phyloP scores from a whole-genome alignment of 2,888 invertebrate genomes.

The Drosophila ustulata region DNA sequence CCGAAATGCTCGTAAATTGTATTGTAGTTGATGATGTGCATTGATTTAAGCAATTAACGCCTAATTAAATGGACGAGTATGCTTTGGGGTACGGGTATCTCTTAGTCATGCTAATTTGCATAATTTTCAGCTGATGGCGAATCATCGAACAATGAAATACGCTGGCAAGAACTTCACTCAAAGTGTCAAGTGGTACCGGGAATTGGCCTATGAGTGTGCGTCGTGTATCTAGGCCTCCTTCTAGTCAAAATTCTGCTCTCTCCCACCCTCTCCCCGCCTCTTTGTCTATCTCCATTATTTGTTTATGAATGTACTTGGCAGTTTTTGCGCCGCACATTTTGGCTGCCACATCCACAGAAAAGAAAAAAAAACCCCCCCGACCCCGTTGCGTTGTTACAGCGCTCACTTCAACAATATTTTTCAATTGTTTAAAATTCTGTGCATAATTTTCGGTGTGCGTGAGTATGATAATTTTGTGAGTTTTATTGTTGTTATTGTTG shows the following conservation, averaged over 20 bases:
- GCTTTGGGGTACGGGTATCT: neutral
- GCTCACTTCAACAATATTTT: slow-evolving; percentile 39
- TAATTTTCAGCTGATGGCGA: slow-evolving; percentile 31
- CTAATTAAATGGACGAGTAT: slow-evolving; percentile 55
- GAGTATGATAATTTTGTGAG: slow-evolving; percentile 52
- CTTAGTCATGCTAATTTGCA: slow-evolving; percentile 51
- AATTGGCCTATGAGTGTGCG: neutral
- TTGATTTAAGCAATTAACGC: slow-evolving; percentile 74
- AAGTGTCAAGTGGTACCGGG: slow-evolving; percentile 70
- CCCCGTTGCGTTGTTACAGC: neutral
- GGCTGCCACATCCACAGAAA: slow-evolving; percentile 3
- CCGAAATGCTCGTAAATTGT: slow-evolving; percentile 36
- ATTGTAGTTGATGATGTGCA: slow-evolving; percentile 40
- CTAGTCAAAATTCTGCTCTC: slow-evolving; percentile 5
- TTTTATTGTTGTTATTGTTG: slow-evolving; percentile 24
- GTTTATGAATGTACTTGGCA: slow-evolving; percentile 75
- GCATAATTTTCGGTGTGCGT: slow-evolving; percentile 52
- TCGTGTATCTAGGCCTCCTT: slow-evolving; percentile 10
- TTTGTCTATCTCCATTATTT: slow-evolving; percentile 57
- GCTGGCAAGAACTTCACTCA: slow-evolving; percentile 45
- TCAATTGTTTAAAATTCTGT: slow-evolving; percentile 75
- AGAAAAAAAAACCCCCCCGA: neutral
- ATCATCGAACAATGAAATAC: slow-evolving; percentile 22
- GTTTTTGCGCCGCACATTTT: slow-evolving; percentile 58
- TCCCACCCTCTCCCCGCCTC: neutral